A percentile compares a stretch with the other conserved stretches of the same genome.
Evolutionary conservation across 2,888 invertebrate genomes (phyloP).

Genomic region (Phortica okadai): DNA sequence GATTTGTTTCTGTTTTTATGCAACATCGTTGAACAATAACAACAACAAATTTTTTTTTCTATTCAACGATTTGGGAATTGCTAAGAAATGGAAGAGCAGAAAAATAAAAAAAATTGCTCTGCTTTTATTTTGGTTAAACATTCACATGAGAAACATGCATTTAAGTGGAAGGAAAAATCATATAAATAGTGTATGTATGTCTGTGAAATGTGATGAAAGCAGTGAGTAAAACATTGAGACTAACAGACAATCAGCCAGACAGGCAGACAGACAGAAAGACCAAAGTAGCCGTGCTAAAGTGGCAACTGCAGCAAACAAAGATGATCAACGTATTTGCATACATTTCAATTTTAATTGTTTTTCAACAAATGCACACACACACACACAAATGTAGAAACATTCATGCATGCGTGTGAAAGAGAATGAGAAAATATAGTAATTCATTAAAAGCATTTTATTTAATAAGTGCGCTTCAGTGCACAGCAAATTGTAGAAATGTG

Average conservation of each 20-base stretch:
- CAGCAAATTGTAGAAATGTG: neutral
- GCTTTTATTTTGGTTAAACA: neutral
- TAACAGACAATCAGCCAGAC: neutral
- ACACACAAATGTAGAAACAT: neutral
- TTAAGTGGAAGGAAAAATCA: neutral
- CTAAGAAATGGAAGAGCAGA: neutral
- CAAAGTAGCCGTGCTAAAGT: neutral
- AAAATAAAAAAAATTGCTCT: neutral
- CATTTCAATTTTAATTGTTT: slow-evolving; percentile 1
- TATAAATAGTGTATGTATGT: neutral
- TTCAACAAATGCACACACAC: slow-evolving; percentile 46
- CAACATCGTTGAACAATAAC: neutral
- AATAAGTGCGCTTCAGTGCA: slow-evolving; percentile 7
- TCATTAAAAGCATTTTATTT: slow-evolving; percentile 21
- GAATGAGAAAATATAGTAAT: neutral
- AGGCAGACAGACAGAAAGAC: neutral
- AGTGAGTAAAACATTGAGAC: neutral
- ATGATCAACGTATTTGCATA: slow-evolving; percentile 22
- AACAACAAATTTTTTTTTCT: neutral
- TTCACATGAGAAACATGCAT: neutral
- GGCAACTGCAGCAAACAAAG: neutral
- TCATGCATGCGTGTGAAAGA: neutral
- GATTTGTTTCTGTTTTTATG: neutral
- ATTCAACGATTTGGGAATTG: neutral
- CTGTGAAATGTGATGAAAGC: neutral